These are phyloP conservation scores for Hypena proboscidalis DNA, from an alignment of 2,888 invertebrate species.

Conservation along the genomic window DNA sequence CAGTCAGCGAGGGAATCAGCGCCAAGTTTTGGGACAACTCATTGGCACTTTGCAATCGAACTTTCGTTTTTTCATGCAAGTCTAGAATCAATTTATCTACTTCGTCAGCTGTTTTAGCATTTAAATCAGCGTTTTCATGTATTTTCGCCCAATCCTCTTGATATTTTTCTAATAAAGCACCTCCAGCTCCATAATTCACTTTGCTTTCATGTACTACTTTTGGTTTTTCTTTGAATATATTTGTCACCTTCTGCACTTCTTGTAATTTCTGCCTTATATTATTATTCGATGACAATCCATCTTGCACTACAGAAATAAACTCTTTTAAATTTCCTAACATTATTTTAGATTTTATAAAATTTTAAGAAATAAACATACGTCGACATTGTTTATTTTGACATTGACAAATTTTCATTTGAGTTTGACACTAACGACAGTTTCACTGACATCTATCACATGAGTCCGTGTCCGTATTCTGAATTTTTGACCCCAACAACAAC, in stretches of 20 bases:
- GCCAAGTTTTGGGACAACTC: conserved; percentile 68
- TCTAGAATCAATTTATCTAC: conserved; percentile 75
- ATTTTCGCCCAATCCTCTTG: conserved; percentile 90
- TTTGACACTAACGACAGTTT: too few species aligned
- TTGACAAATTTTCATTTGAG: too few species aligned
- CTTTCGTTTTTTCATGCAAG: conserved; percentile 63
- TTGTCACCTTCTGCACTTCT: conserved; percentile 76
- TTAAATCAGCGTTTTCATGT: conserved; percentile 88
- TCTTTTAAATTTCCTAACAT: conserved; percentile 82
- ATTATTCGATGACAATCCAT: conserved; percentile 71
- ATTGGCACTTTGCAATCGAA: conserved; percentile 62
- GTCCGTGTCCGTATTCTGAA: too few species aligned
- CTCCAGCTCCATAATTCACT: conserved; percentile 87
- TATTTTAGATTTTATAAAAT: conserved; percentile 26
- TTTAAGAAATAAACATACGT: conserved; percentile 13
- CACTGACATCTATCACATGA: too few species aligned
- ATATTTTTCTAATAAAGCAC: conserved; percentile 88
- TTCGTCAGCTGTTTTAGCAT: conserved; percentile 86
- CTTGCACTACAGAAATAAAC: conserved; percentile 79
- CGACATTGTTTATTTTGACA: conserved; percentile 33
- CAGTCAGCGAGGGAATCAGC: conserved; percentile 69
- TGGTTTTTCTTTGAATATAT: conserved; percentile 75
- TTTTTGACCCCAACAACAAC: too few species aligned
- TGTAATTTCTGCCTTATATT: conserved; percentile 74
- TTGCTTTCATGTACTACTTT: conserved; percentile 63